Evolutionary conservation across 2,888 invertebrate species (phyloP), one percentile per base, ranked within the genome.

Genomic region (Tetanocera ferruginea): DNA sequence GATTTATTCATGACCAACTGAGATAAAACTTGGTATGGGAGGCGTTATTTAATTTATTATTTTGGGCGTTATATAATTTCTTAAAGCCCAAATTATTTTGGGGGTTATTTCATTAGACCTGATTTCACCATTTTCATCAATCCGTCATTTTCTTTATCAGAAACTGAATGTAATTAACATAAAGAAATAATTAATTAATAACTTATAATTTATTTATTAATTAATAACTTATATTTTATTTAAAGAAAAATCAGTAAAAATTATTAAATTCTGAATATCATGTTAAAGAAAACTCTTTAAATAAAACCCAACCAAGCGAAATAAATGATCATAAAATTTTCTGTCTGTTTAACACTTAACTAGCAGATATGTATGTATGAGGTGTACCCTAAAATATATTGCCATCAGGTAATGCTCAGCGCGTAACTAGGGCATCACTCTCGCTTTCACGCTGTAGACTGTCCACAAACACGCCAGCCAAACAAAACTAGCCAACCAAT

Each of bases 361-460:
- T 19, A 23, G 37, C 37, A 25, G 57, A 60, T 28, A 23, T 23
- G 25, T 25, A 11, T 28, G 25, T 11, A 19, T 19, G 25, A 23
- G 14, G 8, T 1, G 14, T 23, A 60, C 23, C 28, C 57, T 31
- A 31, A 9, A 72, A 11, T 57, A 11, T n/a, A 67, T 23, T 14
- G 6, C 2, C 14, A 17, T 5, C n/a, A 23, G 25, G 28, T 79
- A 71, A 82, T 79, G 81, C 82, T 79, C 25, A 28, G 43, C 74
- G 81, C 82, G 81, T 82, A 83, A 81, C 78, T 81, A 78, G 83
- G 83, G 78, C 83, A 82, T 70, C 76, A 79, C 66, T 76, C 76
- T 79, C 64, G 74, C 77, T 78, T 80, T 80, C 78, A 76, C 57
- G 77, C 77, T 25, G 57, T 31, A n/a, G 52, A 75, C 62, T 57